A percentile compares a stretch with the other conserved stretches of the same genome.
phyloP scores from a whole-genome alignment of 2,888 invertebrate species.

The Crioceris asparagi region DNA sequence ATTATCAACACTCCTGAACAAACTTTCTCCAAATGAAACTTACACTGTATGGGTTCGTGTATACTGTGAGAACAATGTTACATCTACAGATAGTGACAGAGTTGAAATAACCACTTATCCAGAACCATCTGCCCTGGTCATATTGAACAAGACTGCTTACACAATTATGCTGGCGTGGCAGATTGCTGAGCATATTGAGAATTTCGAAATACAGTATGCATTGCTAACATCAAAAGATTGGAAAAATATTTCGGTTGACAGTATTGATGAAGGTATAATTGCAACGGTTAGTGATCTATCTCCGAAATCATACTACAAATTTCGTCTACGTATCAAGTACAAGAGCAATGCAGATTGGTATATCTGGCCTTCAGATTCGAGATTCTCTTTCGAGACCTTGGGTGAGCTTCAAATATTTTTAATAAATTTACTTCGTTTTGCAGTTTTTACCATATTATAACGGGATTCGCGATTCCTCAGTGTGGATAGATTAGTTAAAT shows the following conservation, averaged over 20 bases:
- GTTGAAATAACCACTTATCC: conserved; percentile 59
- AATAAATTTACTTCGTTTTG: neutral
- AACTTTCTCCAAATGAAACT: conserved; percentile 53
- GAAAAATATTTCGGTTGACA: conserved; percentile 29
- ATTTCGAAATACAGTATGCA: conserved; percentile 42
- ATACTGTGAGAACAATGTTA: conserved; percentile 55
- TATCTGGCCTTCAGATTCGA: conserved; percentile 60
- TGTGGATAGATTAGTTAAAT: too few relatives aligned
- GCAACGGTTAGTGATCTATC: conserved; percentile 40
- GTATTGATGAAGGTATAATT: conserved; percentile 14
- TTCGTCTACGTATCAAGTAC: conserved; percentile 57
- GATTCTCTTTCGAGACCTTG: conserved; percentile 65
- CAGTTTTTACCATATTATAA: neutral
- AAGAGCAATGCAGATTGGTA: conserved; percentile 47
- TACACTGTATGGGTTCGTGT: conserved; percentile 64
- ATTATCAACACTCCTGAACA: conserved; percentile 40
- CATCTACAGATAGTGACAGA: conserved; percentile 41
- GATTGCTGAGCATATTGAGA: conserved; percentile 42
- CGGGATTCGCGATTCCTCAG: too few relatives aligned
- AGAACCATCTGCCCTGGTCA: conserved; percentile 54
- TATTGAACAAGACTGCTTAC: conserved; percentile 47
- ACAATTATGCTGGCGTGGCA: conserved; percentile 59
- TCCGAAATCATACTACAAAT: conserved; percentile 69
- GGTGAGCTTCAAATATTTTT: conserved; percentile 41
- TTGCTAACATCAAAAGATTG: conserved; percentile 40